Base-by-base conservation (phyloP, 2,113 vertebrate genomes). In the Phylloscopus trochiloides region DNA sequence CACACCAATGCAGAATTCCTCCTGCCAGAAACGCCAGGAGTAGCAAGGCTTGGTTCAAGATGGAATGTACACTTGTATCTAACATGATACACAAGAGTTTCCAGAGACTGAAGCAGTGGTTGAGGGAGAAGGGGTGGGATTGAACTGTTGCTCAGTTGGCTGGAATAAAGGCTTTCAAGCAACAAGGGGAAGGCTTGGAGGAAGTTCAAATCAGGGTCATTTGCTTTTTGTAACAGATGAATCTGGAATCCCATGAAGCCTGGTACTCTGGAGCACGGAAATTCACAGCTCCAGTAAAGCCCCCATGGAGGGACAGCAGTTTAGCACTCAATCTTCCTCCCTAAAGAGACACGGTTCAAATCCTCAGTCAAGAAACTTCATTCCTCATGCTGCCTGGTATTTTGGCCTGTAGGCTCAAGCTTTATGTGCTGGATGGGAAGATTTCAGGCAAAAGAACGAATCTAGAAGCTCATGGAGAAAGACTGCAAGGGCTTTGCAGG, bases 181-280 rank as follows among this genome's bases (percentile, higher is more conserved):
- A 92, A 88, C n/a, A 59, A 57, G 91, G 86, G 79, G 75, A 92
- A 83, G 78, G 76, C 43, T 75, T 88, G 78, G 66, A 90, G 78
- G 58, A 93, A 95, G 81, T 93, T 97, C 75, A 96, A n/a, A 66
- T 70, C 45, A 62, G 67, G 95, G 86, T 95, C 82, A 86, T 54
- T 94, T 77, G 88, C 63, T 28, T 94, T 92, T 88, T 80, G 47
- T 42, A 88, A 63, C 63, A 90, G 78, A 75, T 47, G 67, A 86
- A 21, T 58, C 78, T 90, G 75, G 80, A 94, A 90, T 88, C 51
- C 83, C 59, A 43, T 12, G 29, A 90, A 92, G 72, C 58, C 32
- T 58, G 79, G 88, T 92, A 62, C 79, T 76, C 47, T 29, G 24
- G 29, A 88, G 43, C 79, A 58, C 3, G 63, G 59, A 72, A 77